Evolutionary conservation across 1,140 invertebrate genomes (phyloP).

Genomic region (Calephelis nemesis): DNA sequence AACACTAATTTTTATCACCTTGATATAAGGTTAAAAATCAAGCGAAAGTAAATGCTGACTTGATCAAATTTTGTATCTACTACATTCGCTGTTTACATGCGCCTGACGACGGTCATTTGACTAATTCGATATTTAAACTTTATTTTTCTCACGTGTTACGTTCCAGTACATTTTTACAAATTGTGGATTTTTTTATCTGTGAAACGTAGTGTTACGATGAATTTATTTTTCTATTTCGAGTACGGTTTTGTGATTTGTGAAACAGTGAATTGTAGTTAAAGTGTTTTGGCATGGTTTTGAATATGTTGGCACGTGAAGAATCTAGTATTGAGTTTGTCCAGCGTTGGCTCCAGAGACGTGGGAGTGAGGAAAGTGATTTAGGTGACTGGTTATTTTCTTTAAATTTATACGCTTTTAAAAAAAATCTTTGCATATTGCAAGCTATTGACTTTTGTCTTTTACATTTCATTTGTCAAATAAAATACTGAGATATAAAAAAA

Average conservation of each 20-base stretch:
- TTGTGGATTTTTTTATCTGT: conserved; percentile 5
- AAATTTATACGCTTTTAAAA: too few species aligned
- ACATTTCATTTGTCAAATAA: too few species aligned
- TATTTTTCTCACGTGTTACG: conserved; percentile 18
- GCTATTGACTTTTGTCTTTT: too few species aligned
- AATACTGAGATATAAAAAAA: too few species aligned
- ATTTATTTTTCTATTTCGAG: conserved; percentile 18
- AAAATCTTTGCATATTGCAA: too few species aligned
- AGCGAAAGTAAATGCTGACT: conserved; percentile 28
- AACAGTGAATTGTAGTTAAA: conserved; percentile 28
- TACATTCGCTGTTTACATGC: conserved; percentile 64
- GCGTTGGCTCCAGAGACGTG: conserved; percentile 60
- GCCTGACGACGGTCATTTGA: conserved; percentile 64
- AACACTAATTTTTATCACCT: conserved; percentile 34
- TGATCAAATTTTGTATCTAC: conserved; percentile 51
- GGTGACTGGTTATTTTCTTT: conserved; percentile 35
- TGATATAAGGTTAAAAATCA: conserved; percentile 46
- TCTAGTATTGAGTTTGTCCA: conserved; percentile 69
- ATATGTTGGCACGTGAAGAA: conserved; percentile 68
- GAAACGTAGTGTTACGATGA: neutral
- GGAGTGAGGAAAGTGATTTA: conserved; percentile 59
- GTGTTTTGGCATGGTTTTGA: conserved; percentile 46
- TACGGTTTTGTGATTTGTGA: conserved; percentile 27
- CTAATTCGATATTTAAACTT: conserved; percentile 69
- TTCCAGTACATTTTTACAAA: conserved; percentile 15